A percentile compares a stretch with the other conserved stretches of the same genome.
Evolutionary conservation across 92 coral and sea anemone species (phyloP).

Genomic region (Diadumene lineata): DNA sequence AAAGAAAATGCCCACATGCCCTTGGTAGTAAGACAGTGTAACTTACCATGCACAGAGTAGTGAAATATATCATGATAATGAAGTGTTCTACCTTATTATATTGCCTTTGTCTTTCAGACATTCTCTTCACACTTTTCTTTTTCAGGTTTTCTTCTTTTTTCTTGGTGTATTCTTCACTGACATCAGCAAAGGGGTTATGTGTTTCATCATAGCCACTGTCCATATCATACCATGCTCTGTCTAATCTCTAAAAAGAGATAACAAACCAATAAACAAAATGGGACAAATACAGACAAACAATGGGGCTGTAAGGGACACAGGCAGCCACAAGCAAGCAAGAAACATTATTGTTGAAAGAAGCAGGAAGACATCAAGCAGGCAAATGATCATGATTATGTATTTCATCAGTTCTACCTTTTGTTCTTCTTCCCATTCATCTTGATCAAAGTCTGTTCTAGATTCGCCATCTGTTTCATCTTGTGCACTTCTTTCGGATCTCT

Average conservation of each 20-base stretch:
- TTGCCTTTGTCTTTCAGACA: conserved; percentile 96
- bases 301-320: no score
- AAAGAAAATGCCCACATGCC: no score
- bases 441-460: conserved; percentile 57
- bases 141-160: conserved; percentile 86
- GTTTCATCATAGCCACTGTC: conserved; percentile 99
- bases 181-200: conserved; percentile 96
- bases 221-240: conserved; percentile 99
- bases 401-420: conserved; percentile 66
- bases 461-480: conserved; percentile 44
- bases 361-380: background rate
- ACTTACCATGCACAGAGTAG: no score
- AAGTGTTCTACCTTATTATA: conserved; percentile 96
- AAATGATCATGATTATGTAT: background rate
- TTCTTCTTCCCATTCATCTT: conserved; percentile 97
- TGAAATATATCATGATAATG: no score
- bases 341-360: no score
- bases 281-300: no score
- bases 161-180: conserved; percentile 92
- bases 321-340: background rate
- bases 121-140: conserved; percentile 87
- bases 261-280: background rate
- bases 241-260: conserved; percentile 71
- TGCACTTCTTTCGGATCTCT: conserved; percentile 22
- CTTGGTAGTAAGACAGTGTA: no score